These are phyloP conservation scores for Gasterosteus aculeatus DNA, from an alignment of 2,113 vertebrate genomes.

Conservation along the genomic window DNA sequence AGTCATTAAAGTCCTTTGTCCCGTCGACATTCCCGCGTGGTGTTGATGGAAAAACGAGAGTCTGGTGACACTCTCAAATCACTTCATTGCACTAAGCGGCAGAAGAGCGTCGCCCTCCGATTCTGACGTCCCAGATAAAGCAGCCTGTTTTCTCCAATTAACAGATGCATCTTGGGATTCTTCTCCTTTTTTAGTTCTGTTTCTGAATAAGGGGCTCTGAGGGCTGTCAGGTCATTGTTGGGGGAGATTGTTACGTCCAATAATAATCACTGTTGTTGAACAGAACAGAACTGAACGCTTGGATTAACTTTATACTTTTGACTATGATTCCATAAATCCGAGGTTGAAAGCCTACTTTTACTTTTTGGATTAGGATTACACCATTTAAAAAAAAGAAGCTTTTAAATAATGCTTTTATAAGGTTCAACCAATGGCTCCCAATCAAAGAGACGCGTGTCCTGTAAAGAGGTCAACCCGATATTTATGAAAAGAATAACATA, in stretches of 20 bases:
- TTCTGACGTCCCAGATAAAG: conserved; percentile 7
- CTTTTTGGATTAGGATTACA: not conserved
- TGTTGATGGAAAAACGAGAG: not conserved
- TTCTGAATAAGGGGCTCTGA: not conserved
- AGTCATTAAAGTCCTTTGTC: conserved; percentile 10
- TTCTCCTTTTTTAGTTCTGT: not conserved
- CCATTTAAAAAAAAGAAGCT: not conserved
- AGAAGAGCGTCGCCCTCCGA: not conserved
- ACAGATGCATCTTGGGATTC: not conserved
- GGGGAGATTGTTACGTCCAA: not conserved
- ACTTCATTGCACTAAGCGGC: not conserved
- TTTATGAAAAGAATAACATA: too few species aligned
- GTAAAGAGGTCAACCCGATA: too few species aligned
- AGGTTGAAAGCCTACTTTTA: not conserved
- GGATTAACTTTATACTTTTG: too few species aligned
- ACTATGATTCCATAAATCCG: too few species aligned
- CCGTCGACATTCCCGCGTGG: not conserved
- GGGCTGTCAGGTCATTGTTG: not conserved
- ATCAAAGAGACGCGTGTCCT: too few species aligned
- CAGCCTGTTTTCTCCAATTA: not conserved
- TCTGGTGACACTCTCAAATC: conserved; percentile 1
- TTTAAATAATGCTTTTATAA: not conserved
- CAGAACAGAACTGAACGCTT: too few species aligned
- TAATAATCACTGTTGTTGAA: not conserved
- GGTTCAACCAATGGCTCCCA: not conserved